These are phyloP conservation scores for Octodonta nipae DNA, from an alignment of 2,888 invertebrate species.

Conservation along the genomic window DNA sequence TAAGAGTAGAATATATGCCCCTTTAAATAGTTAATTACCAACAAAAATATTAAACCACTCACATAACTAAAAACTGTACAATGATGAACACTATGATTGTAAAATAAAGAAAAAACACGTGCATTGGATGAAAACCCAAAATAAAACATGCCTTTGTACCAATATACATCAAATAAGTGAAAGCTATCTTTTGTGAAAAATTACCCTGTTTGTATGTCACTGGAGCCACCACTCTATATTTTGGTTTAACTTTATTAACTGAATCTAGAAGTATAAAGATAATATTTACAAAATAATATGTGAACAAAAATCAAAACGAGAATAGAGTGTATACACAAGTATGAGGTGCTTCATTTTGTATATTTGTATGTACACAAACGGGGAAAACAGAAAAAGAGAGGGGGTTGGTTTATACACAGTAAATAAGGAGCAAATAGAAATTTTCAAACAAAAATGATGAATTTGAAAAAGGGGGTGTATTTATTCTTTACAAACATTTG, in stretches of 20 bases:
- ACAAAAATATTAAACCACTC: no score
- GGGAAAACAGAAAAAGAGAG: neutral
- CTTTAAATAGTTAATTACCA: no score
- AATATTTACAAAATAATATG: conserved; percentile 7
- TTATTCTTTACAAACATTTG: no score
- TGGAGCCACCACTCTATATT: conserved; percentile 37
- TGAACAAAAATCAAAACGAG: conserved; percentile 5
- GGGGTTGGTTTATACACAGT: no score
- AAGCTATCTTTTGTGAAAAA: conserved; percentile 9
- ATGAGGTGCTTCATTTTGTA: conserved; percentile 1
- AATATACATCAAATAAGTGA: conserved; percentile 8
- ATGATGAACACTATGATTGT: no score
- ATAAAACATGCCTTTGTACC: conserved; percentile 9
- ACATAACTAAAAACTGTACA: no score
- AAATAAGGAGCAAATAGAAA: no score
- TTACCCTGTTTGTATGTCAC: conserved; percentile 45
- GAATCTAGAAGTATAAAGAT: conserved; percentile 31
- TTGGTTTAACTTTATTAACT: conserved; percentile 40
- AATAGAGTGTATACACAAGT: neutral
- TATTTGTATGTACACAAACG: neutral
- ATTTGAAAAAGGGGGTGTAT: no score
- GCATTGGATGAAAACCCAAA: no score
- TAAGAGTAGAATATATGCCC: no score
- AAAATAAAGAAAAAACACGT: no score
- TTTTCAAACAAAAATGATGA: no score